Evolutionary conservation across 2,113 vertebrate genomes (phyloP), one percentile per base, ranked within the genome.

Genomic region (Clarias macrocephalus): DNA sequence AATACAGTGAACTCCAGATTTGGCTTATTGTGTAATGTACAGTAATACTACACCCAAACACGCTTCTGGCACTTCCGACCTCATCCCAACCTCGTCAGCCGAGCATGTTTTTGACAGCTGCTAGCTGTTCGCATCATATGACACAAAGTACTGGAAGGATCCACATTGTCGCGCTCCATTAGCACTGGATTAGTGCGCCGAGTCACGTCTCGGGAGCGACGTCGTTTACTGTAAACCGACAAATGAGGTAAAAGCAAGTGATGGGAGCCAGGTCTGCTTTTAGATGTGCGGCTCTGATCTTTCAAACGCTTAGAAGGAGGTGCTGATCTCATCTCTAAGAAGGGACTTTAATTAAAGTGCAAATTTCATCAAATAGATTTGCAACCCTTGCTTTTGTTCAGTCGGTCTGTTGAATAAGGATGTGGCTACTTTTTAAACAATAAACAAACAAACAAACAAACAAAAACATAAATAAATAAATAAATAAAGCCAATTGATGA

Each of bases 91-190:
- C 81, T 80, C 62, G 75, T 56, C 54, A 77, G 57, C 30, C 10
- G 12, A 56, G n/a, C n/a, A 42, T 18, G 70, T 82, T 56, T 82
- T 54, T 76, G 90, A 88, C 93, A 93, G 93, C 92, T 94, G 91
- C 92, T 88, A n/a, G 33, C 79, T 70, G 85, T 84, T 72, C 79
- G 59, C 81, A 80, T 90, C 86, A 85, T 28, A 63, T 89, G 84
- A 85, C 83, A 23, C 75, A 9, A 52, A 81, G 84, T 63, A 52
- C 90, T 87, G 57, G 77, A 88, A 89, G 75, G 70, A 76, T 87
- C 80, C 25, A 48, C 82, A 62, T 59, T 52, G 88, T 91, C 70
- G 76, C 28, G 30, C 63, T 75, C 80, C 52, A 77, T 89, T 84
- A 76, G 60, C 33, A 6, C 37, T 37, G 52, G 57, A 86, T 73